A percentile compares a stretch with the other conserved stretches of the same genome.
Conservation (phyloP, 53 echinoderm and acorn worm genomes). For the Mesocentrotus franciscanus region DNA sequence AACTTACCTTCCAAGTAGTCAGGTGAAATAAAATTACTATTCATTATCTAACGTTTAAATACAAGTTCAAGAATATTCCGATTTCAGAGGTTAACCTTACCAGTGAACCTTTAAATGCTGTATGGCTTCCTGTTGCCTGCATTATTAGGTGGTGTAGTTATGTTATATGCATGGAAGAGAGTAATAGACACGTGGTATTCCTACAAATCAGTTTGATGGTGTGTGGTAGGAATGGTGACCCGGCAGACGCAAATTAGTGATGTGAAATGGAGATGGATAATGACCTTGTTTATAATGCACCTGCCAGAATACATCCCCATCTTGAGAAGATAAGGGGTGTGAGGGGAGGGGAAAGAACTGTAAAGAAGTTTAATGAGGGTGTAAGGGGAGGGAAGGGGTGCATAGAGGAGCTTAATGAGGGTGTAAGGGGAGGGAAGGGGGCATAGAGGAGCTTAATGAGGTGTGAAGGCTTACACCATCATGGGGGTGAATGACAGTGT, state of each 20-base stretch:
- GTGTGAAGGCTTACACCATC: background rate
- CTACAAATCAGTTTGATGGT: conserved; percentile 37
- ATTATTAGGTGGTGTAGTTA: background rate
- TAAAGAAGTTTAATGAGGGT: background rate
- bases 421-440: background rate
- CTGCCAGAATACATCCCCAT: conserved; percentile 12
- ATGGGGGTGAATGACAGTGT: background rate
- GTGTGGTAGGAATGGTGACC: conserved; percentile 15
- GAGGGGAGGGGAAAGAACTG: background rate
- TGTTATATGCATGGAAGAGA: background rate
- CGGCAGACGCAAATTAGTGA: conserved; percentile 39
- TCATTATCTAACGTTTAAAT: background rate
- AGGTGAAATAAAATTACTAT: too few species aligned
- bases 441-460: background rate
- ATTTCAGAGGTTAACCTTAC: background rate
- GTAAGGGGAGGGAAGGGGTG: background rate
- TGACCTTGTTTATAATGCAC: conserved; percentile 63
- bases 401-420: too few species aligned
- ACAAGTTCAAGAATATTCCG: background rate
- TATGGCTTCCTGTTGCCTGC: background rate
- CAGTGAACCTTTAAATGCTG: background rate
- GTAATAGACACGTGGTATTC: conserved; percentile 31
- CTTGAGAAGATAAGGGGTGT: conserved; percentile 6
- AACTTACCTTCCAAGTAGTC: too few species aligned
- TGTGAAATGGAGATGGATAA: conserved; percentile 54